These are phyloP conservation scores for Sphinx pinastri DNA, from an alignment of 2,888 invertebrate species.

Conservation along the genomic window DNA sequence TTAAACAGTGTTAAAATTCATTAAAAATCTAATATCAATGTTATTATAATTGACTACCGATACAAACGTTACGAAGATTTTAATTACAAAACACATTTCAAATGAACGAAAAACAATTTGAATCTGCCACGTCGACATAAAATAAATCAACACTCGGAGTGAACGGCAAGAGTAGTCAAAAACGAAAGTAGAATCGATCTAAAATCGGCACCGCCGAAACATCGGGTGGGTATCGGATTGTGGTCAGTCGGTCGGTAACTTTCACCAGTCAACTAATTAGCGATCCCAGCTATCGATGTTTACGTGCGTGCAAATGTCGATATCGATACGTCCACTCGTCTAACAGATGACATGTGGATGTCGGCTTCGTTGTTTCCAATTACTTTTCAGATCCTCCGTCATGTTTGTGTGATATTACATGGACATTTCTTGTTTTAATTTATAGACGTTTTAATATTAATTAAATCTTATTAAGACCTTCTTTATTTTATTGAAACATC, in stretches of 20 bases:
- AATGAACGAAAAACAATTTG: conserved; percentile 41
- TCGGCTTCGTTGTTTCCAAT: not conserved
- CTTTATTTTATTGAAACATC: too few species aligned
- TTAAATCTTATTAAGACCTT: too few species aligned
- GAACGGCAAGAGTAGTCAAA: conserved; percentile 81
- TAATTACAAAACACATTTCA: conserved; percentile 26
- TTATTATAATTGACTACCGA: not conserved
- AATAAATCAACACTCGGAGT: conserved; percentile 68
- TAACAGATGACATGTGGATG: conserved; percentile 7
- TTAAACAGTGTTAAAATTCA: conserved; percentile 2
- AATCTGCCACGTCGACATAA: conserved; percentile 37
- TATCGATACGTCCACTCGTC: conserved; percentile 60
- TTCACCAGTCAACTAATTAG: conserved; percentile 79
- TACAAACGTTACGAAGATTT: not conserved
- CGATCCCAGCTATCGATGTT: conserved; percentile 71
- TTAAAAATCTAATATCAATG: conserved; percentile 15
- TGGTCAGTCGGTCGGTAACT: conserved; percentile 83
- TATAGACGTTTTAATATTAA: too few species aligned
- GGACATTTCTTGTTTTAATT: too few species aligned
- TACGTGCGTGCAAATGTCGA: conserved; percentile 62
- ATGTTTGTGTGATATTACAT: too few species aligned
- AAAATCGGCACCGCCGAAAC: conserved; percentile 79
- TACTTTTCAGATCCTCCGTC: not conserved
- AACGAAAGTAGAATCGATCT: conserved; percentile 83
- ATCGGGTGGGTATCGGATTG: conserved; percentile 66